Conservation (phyloP, 2,888 invertebrate genomes). For the Dicycla oo region DNA sequence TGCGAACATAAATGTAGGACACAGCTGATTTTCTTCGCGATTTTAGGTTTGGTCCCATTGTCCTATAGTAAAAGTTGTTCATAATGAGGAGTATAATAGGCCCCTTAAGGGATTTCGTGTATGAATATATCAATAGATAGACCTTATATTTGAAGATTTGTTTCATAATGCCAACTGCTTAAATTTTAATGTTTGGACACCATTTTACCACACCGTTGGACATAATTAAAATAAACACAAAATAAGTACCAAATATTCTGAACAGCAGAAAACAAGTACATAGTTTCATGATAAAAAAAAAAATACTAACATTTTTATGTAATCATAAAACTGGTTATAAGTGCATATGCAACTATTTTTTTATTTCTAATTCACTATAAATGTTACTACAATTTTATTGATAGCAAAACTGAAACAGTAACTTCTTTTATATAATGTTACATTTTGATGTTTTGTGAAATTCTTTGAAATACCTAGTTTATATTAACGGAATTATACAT, state of each 20-base stretch:
- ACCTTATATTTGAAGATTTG: too few relatives aligned
- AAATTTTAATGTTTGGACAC: neutral
- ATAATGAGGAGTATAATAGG: too few relatives aligned
- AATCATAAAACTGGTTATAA: constrained; percentile 1
- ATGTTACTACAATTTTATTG: constrained; percentile 10
- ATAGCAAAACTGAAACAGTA: neutral
- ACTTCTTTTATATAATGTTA: neutral
- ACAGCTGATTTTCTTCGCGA: too few relatives aligned
- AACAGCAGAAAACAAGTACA: constrained; percentile 25
- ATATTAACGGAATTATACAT: neutral
- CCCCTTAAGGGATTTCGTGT: too few relatives aligned
- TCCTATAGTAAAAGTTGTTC: too few relatives aligned
- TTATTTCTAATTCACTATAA: constrained; percentile 7
- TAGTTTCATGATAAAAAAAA: constrained; percentile 33
- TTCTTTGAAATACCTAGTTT: too few relatives aligned
- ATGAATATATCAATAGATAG: too few relatives aligned
- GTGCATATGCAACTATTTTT: neutral
- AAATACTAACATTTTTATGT: constrained; percentile 14
- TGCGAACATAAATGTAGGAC: too few relatives aligned
- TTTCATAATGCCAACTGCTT: neutral
- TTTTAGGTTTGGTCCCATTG: too few relatives aligned
- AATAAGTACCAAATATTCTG: constrained; percentile 24
- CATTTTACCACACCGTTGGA: neutral
- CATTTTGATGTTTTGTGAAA: neutral
- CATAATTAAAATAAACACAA: constrained; percentile 5